Base-by-base conservation (phyloP, 2,888 invertebrate species). In the Pecten maximus region DNA sequence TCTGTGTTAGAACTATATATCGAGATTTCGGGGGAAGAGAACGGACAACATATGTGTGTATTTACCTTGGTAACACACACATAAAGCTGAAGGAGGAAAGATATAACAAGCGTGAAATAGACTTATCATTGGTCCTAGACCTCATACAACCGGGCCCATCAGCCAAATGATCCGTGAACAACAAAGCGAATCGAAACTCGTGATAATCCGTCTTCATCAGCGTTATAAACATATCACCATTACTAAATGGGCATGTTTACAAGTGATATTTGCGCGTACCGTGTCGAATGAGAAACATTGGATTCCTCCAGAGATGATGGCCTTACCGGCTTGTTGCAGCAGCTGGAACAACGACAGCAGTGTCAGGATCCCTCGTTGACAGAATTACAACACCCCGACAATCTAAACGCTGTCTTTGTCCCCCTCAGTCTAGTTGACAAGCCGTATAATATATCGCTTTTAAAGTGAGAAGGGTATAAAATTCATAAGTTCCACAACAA, bases 31-130 rank as follows among this genome's bases (percentile, higher is more conserved):
- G 35, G 12, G 35, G 74, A 35, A 74, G 74, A 35, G 40, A 88
- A 88, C 48, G 44, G 40, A 44, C 44, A 88, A 88, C 88, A 88
- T n/a, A 88, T 88, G 88, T 88, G 88, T 40, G 88, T 88, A 88
- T 88, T 88, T 88, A 44, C 88, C 40, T 40, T 44, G 40, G 48
- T 44, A 40, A 48, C 88, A 88, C 40, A 88, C 87, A 54, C 50
- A 90, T 35, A 87, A 48, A 90, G 40, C 28, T 48, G n/a, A 90
- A 44, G 39, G 48, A 88, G 90, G 44, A 88, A 88, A 87, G 48
- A 40, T 74, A 39, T 74, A 90, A 87, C 90, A 35, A 90, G 74
- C 90, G 87, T 90, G 90, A 90, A 90, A 90, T 90, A 90, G 87
- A 90, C 87, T 54, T 50, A 87, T 90, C 90, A 90, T 50, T 87